Evolutionary conservation across 2,113 vertebrate genomes (phyloP).

Genomic region (Hippopotamus amphibius): DNA sequence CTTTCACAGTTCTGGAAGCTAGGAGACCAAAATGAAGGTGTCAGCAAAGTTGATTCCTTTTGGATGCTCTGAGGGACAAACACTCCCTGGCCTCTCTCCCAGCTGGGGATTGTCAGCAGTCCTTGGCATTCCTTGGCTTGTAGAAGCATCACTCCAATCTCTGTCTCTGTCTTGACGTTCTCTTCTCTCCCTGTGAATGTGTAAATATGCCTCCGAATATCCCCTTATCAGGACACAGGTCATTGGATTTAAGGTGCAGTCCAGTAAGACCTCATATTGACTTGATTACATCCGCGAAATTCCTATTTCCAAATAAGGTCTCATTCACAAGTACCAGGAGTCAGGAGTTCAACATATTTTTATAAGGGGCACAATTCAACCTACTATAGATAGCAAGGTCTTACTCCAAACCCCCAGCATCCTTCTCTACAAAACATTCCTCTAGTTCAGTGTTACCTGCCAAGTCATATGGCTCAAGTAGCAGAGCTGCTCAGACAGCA

Average conservation of each 20-base stretch:
- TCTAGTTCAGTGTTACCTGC: not conserved
- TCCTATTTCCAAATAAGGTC: not conserved
- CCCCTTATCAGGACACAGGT: not conserved
- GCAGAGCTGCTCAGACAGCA: not conserved
- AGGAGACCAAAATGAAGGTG: not conserved
- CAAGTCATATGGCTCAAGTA: not conserved
- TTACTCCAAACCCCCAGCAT: not conserved
- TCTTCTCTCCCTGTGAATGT: not conserved
- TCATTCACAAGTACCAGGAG: not conserved
- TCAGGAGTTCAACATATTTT: not conserved
- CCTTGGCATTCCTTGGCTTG: not conserved
- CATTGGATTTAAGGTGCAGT: not conserved
- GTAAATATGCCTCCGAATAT: not conserved
- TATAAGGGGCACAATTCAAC: not conserved
- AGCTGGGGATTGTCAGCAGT: not conserved
- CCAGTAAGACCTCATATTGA: not conserved
- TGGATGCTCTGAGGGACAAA: not conserved
- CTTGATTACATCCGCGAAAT: not conserved
- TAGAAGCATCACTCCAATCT: not conserved
- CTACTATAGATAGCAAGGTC: not conserved
- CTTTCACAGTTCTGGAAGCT: not conserved
- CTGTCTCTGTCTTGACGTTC: not conserved
- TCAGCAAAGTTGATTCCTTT: not conserved
- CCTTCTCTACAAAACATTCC: not conserved
- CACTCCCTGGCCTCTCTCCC: not conserved